Conservation (phyloP, 30 jellyfish, hydroid and myxozoan species). For the Pseudorhiza aurosa region DNA sequence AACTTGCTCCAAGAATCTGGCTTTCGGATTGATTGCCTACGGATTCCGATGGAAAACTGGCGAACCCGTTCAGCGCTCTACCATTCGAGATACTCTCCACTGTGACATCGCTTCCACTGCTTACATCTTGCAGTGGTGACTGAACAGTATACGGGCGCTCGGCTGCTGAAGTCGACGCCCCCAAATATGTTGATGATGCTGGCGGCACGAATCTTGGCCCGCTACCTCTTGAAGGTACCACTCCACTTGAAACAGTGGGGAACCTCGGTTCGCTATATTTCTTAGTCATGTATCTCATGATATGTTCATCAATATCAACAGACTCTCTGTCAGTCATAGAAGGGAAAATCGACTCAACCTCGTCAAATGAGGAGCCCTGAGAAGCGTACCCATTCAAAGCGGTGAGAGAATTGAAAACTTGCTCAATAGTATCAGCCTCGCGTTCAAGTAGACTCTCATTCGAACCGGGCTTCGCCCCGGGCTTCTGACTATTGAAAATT, state of each 20-base stretch:
- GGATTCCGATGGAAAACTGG: not conserved
- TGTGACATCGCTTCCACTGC: not conserved
- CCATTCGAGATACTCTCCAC: not conserved
- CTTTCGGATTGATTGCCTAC: not conserved
- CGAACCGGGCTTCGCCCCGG: constrained; percentile 15
- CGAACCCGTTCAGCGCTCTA: not conserved
- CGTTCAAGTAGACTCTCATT: not conserved
- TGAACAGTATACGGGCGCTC: not conserved
- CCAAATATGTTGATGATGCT: not conserved
- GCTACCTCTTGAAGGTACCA: not conserved
- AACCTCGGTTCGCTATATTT: constrained; percentile 94
- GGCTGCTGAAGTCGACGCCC: not conserved
- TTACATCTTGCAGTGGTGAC: not conserved
- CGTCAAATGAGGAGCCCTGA: constrained; percentile 50
- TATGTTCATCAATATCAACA: constrained; percentile 70
- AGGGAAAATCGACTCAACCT: constrained; percentile 37
- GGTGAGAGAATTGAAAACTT: not conserved
- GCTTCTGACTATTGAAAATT: constrained; percentile 49
- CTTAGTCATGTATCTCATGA: constrained; percentile 84
- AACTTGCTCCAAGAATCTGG: not conserved
- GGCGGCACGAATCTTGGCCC: not conserved
- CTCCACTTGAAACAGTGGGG: constrained; percentile 11
- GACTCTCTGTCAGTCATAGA: constrained; percentile 17
- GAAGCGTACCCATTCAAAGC: constrained; percentile 25
- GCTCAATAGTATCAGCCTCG: constrained; percentile 9